Conservation (phyloP, 2,113 vertebrate species). For the Hypocryptadius cinnamomeus region DNA sequence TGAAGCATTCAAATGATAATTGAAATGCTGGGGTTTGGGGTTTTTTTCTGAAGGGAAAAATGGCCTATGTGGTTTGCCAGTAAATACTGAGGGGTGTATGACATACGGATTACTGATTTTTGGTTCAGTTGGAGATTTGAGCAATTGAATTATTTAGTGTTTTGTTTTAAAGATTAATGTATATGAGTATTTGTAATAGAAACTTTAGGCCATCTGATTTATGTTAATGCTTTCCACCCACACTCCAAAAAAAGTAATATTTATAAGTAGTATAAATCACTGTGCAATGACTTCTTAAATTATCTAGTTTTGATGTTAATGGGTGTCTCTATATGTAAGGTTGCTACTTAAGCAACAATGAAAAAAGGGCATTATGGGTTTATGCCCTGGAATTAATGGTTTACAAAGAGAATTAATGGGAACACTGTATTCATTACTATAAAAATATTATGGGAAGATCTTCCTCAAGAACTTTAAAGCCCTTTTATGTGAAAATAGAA, state of each 20-base stretch:
- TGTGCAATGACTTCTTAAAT: background rate
- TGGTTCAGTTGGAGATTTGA: background rate
- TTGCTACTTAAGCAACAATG: background rate
- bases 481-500: background rate
- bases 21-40: background rate
- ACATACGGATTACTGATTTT: background rate
- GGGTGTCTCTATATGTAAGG: background rate
- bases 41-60: background rate
- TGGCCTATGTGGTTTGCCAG: background rate
- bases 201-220: background rate
- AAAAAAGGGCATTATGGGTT: background rate
- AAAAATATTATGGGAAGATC: background rate
- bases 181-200: background rate
- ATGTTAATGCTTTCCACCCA: background rate
- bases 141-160: background rate
- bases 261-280: background rate
- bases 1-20: background rate
- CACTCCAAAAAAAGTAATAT: background rate
- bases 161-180: background rate
- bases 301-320: background rate
- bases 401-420: background rate
- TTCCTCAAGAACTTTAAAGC: background rate
- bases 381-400: background rate
- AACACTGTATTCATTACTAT: background rate
- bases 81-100: background rate